Evolutionary conservation across 2,888 invertebrate genomes (phyloP), one percentile per base, ranked within the genome.

Genomic region (Andrena praecox): DNA sequence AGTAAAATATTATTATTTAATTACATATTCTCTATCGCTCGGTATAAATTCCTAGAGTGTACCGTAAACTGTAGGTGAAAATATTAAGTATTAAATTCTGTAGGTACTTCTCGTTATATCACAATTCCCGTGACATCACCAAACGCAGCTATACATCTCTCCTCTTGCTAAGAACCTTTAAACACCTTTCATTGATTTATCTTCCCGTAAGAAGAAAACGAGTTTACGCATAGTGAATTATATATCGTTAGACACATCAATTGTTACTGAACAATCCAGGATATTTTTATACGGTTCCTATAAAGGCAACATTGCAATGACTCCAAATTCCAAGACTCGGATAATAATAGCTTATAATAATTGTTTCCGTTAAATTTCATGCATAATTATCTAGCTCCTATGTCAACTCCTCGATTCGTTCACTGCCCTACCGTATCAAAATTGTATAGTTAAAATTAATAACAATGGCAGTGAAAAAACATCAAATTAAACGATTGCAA

Each of bases 11-110:
- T 70, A 74, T 67, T 73, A 71, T 69, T 87, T 84, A 80, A 81
- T 88, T 78, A 77, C 64, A 71, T 81, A 77, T 71, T 80, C 33
- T 60, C 70, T 87, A 83, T 59, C 27, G 52, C 70, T 84, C 78
- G 12, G 67, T 87, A 87, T 81, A 86, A 86, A 88, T 77, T 70
- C 64, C 69, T 79, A 83, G 54, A 62, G 24, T 81, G 76, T 69
- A 77, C 50, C 12, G 42, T 67, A 63, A 68, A 78, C 67, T 54
- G 66, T 71, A n/a, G 31, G 50, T 66, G 72, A 69, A 72, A 82
- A 63, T 68, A 71, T 50, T 67, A 33, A 64, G 29, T 33, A 54
- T 64, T 52, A 60, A 75, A 63, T 77, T 86, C 64, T 70, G 50
- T 82, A 82, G 78, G 71, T 85, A 85, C 84, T 68, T 68, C 79